phyloP scores from a whole-genome alignment of 2,113 vertebrate genomes.

The Euleptes europaea region DNA sequence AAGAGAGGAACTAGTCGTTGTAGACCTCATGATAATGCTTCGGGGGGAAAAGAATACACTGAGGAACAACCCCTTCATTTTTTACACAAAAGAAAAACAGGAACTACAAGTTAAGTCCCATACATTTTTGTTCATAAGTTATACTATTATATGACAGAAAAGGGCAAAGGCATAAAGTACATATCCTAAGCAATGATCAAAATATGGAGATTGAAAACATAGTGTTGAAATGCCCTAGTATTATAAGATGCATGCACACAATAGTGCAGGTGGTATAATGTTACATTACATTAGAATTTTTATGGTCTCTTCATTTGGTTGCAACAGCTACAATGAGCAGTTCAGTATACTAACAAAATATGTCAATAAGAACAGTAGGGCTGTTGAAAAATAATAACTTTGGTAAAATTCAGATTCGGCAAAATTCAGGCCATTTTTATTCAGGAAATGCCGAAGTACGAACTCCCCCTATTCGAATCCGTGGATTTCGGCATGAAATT shows the following conservation, averaged over 20 bases:
- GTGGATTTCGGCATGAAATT: too few species aligned
- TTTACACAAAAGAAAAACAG: conserved; percentile 7
- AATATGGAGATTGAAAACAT: background rate
- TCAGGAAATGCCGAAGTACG: too few species aligned
- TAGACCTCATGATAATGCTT: conserved; percentile 16
- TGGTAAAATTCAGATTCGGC: too few species aligned
- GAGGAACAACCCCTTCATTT: conserved; percentile 23
- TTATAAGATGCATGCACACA: background rate
- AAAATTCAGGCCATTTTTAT: too few species aligned
- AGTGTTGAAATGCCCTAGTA: background rate
- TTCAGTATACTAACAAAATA: background rate
- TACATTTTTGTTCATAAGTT: conserved; percentile 26
- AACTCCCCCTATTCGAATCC: too few species aligned
- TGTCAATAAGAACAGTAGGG: background rate
- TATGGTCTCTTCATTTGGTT: background rate
- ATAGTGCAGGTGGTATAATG: background rate
- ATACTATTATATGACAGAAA: background rate
- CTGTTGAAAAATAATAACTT: too few species aligned
- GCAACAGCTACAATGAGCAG: too few species aligned
- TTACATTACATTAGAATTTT: background rate
- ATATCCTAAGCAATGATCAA: background rate
- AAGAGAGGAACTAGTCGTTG: background rate
- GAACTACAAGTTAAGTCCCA: conserved; percentile 36
- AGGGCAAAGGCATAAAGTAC: background rate
- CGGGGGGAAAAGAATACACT: conserved; percentile 33